Evolutionary conservation across 2,888 invertebrate species (phyloP), one percentile per base, ranked within the genome.

Genomic region (Stenoptilia bipunctidactyla): DNA sequence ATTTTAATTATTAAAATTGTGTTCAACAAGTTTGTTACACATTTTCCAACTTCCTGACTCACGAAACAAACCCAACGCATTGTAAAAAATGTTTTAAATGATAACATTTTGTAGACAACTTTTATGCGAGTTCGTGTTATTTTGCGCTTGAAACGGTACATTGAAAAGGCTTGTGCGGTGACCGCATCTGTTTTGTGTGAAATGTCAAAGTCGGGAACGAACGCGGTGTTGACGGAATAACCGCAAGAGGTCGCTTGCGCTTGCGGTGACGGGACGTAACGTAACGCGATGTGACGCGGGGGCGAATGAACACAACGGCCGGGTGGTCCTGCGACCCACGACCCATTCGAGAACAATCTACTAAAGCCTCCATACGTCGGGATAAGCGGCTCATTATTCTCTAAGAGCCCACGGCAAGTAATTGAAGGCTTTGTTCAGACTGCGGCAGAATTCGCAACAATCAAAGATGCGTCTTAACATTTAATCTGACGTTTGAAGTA

Each of bases 341-440:
- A 60, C 66, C 66, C 64, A 70, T 72, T 74, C 70, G 59, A 66
- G 63, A 68, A 72, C 74, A 70, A 66, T 79, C 67, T 61, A 75
- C 70, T 68, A 72, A 66, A 72, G 64, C 70, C 73, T 67, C 73
- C 76, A 72, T 70, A 66, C 65, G 55, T 58, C 20, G 53, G 73
- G 71, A 73, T 79, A 80, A 80, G 74, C 77, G 70, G 70, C 76
- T 79, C 79, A 80, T 83, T 80, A 82, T 77, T 79, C 76, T 79
- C 77, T 79, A 79, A 82, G 80, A 77, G 77, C 79, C 72, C 75
- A 79, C 74, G 68, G 79, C 80, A 70, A 74, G 70, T 82, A 82
- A 82, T 82, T 79, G 77, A 71, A 73, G 72, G 75, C 77, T 80
- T 79, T 80, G 76, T 79, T 76, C 74, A n/a, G n/a, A 51, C 51